Conservation (phyloP, 2,888 invertebrate genomes). For the Cepaea hortensis region DNA sequence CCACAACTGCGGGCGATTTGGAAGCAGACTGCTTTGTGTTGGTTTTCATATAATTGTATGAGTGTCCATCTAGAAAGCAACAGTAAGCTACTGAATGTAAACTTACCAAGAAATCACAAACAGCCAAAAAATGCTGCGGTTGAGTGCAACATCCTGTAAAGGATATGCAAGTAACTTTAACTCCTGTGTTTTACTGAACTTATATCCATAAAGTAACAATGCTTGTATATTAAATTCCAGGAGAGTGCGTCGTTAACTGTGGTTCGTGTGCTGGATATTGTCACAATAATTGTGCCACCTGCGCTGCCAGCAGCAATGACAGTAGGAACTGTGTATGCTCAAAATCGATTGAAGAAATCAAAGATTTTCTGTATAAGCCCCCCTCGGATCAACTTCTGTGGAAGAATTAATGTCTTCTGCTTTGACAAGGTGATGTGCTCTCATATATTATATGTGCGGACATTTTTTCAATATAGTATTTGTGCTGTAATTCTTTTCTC, state of each 20-base stretch:
- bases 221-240: not conserved
- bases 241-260: slow-evolving; percentile 77
- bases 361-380: slow-evolving; percentile 94
- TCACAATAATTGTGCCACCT: slow-evolving; percentile 96
- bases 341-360: slow-evolving; percentile 86
- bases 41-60: too few species aligned
- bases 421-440: slow-evolving; percentile 86
- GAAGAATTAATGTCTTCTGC: slow-evolving; percentile 81
- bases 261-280: slow-evolving; percentile 89
- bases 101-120: too few species aligned
- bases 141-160: too few species aligned
- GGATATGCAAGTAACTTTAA: too few species aligned
- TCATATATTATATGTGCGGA: not conserved
- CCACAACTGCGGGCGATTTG: too few species aligned
- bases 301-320: slow-evolving; percentile 98
- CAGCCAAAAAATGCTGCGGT: too few species aligned
- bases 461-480: not conserved
- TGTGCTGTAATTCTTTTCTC: too few species aligned
- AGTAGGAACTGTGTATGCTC: slow-evolving; percentile 93
- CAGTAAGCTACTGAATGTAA: too few species aligned
- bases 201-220: too few species aligned
- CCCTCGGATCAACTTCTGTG: slow-evolving; percentile 93
- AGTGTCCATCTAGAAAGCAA: too few species aligned
- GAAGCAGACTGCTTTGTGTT: too few species aligned
- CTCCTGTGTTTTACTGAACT: too few species aligned